These are phyloP conservation scores for Dendronephthya gigantea DNA, from an alignment of 64 coral and sea anemone genomes.

Conservation along the genomic window DNA sequence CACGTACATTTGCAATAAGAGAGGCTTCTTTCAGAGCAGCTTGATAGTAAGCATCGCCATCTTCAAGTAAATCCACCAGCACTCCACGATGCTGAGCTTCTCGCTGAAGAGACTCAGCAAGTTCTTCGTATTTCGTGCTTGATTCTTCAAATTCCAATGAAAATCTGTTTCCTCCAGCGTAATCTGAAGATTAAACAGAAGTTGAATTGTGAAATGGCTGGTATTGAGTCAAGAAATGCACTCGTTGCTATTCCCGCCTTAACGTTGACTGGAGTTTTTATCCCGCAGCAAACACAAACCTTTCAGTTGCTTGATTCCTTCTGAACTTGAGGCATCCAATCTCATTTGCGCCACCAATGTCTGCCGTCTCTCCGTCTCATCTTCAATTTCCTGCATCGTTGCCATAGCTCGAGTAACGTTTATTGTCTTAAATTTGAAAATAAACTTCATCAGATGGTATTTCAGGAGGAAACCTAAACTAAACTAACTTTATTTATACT, in stretches of 20 bases:
- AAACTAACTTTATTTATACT: no score
- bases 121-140: constrained; percentile 63
- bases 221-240: not conserved
- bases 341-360: not conserved
- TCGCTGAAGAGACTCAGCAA: constrained; percentile 46
- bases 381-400: not conserved
- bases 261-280: not conserved
- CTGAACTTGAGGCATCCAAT: constrained; percentile 6
- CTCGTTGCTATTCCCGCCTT: not conserved
- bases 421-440: not conserved
- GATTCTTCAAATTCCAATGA: constrained; percentile 84
- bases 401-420: not conserved
- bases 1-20: constrained; percentile 93
- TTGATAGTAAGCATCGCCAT: constrained; percentile 86
- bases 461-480: no score
- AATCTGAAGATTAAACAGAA: constrained; percentile 40
- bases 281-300: not conserved
- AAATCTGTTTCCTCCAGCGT: constrained; percentile 75
- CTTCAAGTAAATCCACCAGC: constrained; percentile 55
- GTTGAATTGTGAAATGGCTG: no score
- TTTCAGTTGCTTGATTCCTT: constrained; percentile 79
- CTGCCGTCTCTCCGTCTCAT: not conserved
- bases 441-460: not conserved
- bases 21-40: constrained; percentile 79
- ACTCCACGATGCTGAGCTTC: constrained; percentile 56